Percentiles rank a stretch among this genome's conserved stretches.
These are phyloP conservation scores for Oryzaephilus surinamensis DNA, from an alignment of 1,140 invertebrate genomes.

Conservation along the genomic window DNA sequence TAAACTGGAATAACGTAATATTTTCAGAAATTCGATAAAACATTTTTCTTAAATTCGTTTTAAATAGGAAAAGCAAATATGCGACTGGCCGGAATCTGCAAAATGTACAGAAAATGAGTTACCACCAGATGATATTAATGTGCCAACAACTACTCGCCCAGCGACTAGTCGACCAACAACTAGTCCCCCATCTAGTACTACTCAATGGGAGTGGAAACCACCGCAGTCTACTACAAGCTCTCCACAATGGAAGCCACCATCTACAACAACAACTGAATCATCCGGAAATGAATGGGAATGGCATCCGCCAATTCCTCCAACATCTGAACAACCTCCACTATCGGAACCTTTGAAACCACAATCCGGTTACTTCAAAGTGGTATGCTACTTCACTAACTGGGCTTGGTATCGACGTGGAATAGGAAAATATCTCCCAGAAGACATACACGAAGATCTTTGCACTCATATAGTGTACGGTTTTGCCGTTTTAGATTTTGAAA, in stretches of 20 bases:
- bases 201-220: no score
- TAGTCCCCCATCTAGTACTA: constrained; percentile 1
- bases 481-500: constrained; percentile 70
- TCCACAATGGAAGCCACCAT: constrained; percentile 17
- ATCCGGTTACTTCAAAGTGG: constrained; percentile 52
- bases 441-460: constrained; percentile 77
- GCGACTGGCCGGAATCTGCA: constrained; percentile 68
- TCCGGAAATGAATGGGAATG: constrained; percentile 21
- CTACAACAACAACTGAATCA: constrained; percentile 11
- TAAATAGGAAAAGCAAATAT: constrained; percentile 44
- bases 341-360: constrained; percentile 26
- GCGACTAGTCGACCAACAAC: constrained; percentile 8
- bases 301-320: constrained; percentile 26
- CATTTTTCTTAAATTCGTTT: constrained; percentile 3
- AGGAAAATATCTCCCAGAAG: constrained; percentile 72
- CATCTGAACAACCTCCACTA: constrained; percentile 22
- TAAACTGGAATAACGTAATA: constrained; percentile 65
- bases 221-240: constrained; percentile 2
- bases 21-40: constrained; percentile 4
- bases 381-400: constrained; percentile 93
- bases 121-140: constrained; percentile 13
- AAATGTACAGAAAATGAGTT: constrained; percentile 43
- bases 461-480: constrained; percentile 91
- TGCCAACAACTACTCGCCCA: constrained; percentile 4
- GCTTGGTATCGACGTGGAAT: constrained; percentile 78